These are phyloP conservation scores for Drosophila phalerata DNA, from an alignment of 2,888 invertebrate species.

Conservation along the genomic window DNA sequence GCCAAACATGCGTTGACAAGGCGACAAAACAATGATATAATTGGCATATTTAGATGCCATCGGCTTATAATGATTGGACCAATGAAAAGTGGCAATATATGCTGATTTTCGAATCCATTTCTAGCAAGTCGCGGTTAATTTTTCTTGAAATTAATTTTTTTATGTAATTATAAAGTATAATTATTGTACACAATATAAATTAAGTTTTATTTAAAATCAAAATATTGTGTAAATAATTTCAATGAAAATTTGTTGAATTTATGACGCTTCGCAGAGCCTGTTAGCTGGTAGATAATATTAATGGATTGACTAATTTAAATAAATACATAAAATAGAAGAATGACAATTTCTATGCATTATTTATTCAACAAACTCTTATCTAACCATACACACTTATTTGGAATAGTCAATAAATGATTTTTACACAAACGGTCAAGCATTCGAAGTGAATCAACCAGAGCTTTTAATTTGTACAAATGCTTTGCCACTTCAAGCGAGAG, in stretches of 20 bases:
- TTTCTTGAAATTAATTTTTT: too few species aligned
- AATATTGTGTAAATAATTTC: conserved; percentile 1
- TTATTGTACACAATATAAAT: too few species aligned
- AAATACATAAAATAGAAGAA: conserved; percentile 3
- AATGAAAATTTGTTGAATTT: conserved; percentile 27
- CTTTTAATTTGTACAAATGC: conserved; percentile 43
- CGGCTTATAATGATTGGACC: conserved; percentile 1
- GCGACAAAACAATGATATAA: conserved; percentile 41
- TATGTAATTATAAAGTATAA: too few species aligned
- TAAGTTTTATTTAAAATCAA: not conserved
- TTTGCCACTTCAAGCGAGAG: conserved; percentile 27
- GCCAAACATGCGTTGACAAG: conserved; percentile 46
- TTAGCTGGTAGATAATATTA: conserved; percentile 40
- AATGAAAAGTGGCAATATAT: not conserved
- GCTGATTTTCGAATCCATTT: not conserved
- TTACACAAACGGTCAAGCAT: not conserved
- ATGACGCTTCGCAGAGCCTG: conserved; percentile 27
- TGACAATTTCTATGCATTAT: conserved; percentile 6
- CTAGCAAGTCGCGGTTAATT: not conserved
- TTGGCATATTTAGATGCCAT: conserved; percentile 48
- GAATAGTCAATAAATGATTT: not conserved
- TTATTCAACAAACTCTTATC: conserved; percentile 13
- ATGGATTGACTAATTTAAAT: conserved; percentile 18
- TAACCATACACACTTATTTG: conserved; percentile 1
- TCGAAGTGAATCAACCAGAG: conserved; percentile 11